Conservation (phyloP, 2,888 invertebrate genomes). For the Napeogenes sylphis region DNA sequence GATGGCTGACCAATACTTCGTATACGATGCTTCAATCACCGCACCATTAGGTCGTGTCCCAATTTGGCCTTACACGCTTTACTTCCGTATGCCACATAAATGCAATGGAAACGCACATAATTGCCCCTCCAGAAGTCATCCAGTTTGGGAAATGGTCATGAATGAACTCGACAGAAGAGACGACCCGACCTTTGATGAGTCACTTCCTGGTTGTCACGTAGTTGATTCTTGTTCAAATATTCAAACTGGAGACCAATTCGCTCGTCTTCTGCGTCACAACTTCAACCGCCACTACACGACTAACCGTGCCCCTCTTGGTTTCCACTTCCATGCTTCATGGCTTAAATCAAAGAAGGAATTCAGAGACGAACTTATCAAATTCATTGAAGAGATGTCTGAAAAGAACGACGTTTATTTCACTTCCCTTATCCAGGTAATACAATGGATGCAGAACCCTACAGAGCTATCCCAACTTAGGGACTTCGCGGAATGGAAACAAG, state of each 20-base stretch:
- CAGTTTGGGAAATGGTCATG: slow-evolving; percentile 98
- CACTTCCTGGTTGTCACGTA: slow-evolving; percentile 95
- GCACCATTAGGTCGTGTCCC: slow-evolving; percentile 92
- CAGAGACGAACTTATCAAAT: slow-evolving; percentile 92
- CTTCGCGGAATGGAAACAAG: slow-evolving; percentile 95
- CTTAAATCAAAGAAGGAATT: slow-evolving; percentile 95
- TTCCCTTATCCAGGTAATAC: slow-evolving; percentile 92
- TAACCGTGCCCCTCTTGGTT: slow-evolving; percentile 94
- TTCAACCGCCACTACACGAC: slow-evolving; percentile 95
- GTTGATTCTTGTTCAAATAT: slow-evolving; percentile 96
- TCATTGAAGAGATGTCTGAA: slow-evolving; percentile 94
- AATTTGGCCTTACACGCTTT: slow-evolving; percentile 98
- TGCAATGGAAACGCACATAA: slow-evolving; percentile 96
- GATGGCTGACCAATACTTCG: slow-evolving; percentile 97
- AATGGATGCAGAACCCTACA: slow-evolving; percentile 97
- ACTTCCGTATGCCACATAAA: slow-evolving; percentile 97
- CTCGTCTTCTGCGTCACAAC: slow-evolving; percentile 92
- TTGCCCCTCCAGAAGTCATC: slow-evolving; percentile 93
- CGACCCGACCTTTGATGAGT: slow-evolving; percentile 95
- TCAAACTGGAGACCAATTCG: slow-evolving; percentile 93
- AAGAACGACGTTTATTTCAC: slow-evolving; percentile 95
- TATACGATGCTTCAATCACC: slow-evolving; percentile 96
- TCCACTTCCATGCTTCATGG: slow-evolving; percentile 97
- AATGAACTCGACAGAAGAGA: slow-evolving; percentile 95
- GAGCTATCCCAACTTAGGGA: slow-evolving; percentile 91